Base-by-base conservation (phyloP, 1,140 invertebrate species). In the Triops cancriformis region DNA sequence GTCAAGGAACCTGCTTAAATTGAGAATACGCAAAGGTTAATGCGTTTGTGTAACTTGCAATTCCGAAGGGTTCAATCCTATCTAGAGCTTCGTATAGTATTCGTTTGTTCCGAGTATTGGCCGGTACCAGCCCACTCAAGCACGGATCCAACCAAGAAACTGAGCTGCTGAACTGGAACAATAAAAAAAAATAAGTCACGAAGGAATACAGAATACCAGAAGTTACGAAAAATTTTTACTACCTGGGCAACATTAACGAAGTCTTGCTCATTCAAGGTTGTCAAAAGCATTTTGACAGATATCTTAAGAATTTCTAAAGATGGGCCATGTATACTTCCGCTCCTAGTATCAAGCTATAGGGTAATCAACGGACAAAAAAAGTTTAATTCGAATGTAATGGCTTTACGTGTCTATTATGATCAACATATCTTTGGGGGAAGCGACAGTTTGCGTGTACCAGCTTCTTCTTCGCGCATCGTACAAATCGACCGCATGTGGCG, bases 251-350 rank as follows among this genome's bases (percentile, higher is more conserved):
- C 85, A 82, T 90, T 90, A 79, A 90, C 89, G 82, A 87, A 89
- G 80, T 89, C 89, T 81, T 89, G 85, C 82, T 89, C 88, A 80
- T 86, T 88, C 1, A 90, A 83, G 9, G 89, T 90, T 41, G 89
- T 87, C 37, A 90, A 81, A 41, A 90, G 85, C 76, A 85, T 85
- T 81, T 88, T 85, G 0, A 90, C 86, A 23, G 89, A 88, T 78
- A 87, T 87, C 79, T 87, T 87, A 43, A 89, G 88, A 41, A 90
- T 91, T 79, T 88, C 85, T 80, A 88, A 86, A 26, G 88, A 85
- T 76, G 88, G 86, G 0, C 89, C 89, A 80, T 87, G 87, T 86
- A 90, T 90, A 79, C 89, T 90, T 72, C 89, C 89, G 81, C 88
- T 89, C 75, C 87, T 88, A 43, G 80, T 78, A 72, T 74, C 23